These are phyloP conservation scores for Tinamus guttatus DNA, from an alignment of 2,113 vertebrate species.

Conservation along the genomic window DNA sequence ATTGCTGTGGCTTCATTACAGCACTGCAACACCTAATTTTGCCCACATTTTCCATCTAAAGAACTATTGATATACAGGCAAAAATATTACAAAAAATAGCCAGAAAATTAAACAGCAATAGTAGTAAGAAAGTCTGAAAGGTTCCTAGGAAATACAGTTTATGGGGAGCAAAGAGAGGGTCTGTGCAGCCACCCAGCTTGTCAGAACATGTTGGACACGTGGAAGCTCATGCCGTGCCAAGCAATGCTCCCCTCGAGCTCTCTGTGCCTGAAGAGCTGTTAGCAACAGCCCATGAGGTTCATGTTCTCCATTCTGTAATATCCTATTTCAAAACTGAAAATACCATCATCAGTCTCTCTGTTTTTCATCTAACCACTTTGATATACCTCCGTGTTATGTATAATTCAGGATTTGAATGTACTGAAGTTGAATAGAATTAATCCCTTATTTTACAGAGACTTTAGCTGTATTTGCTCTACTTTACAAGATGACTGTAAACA, in stretches of 20 bases:
- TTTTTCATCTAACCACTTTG: not conserved
- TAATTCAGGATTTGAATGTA: not conserved
- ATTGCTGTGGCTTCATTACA: not conserved
- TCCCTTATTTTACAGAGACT: not conserved
- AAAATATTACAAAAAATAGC: not conserved
- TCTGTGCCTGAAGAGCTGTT: not conserved
- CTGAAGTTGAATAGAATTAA: not conserved
- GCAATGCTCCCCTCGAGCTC: not conserved
- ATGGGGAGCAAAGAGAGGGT: not conserved
- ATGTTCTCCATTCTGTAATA: not conserved
- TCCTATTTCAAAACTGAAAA: not conserved
- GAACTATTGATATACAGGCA: not conserved
- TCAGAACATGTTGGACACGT: not conserved
- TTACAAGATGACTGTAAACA: not conserved
- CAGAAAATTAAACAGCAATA: not conserved
- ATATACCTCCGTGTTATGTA: not conserved
- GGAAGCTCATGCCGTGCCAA: accelerated
- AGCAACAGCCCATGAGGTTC: not conserved
- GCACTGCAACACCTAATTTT: not conserved
- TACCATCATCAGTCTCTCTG: not conserved
- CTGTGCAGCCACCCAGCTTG: not conserved
- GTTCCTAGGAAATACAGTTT: not conserved
- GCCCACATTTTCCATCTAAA: not conserved
- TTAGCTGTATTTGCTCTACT: not conserved
- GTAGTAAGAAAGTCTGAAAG: not conserved